Evolutionary conservation across 1,140 invertebrate species (phyloP).

Genomic region (Cherax quadricarinatus): DNA sequence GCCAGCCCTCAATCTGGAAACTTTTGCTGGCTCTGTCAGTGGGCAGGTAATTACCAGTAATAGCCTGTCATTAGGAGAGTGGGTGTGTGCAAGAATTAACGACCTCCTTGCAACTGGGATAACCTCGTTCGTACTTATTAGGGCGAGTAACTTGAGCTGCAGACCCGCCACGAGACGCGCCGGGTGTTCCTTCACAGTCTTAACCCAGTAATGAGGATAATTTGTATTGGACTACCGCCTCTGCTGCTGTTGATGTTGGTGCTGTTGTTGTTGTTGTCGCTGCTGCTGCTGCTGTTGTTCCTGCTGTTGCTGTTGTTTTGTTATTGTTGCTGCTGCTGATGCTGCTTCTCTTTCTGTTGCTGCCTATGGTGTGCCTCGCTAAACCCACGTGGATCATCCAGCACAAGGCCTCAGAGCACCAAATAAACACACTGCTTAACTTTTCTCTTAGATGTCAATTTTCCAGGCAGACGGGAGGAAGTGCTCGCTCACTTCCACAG

Average conservation of each 20-base stretch:
- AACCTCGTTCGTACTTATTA: conserved; percentile 28
- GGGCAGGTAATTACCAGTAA: conserved; percentile 37
- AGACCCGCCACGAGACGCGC: background rate
- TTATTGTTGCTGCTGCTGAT: too few relatives aligned
- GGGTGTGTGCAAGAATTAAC: conserved; percentile 40
- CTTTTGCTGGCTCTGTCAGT: conserved; percentile 29
- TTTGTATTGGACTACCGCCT: background rate
- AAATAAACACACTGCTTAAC: too few relatives aligned
- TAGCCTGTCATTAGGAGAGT: conserved; percentile 43
- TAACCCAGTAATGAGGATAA: conserved; percentile 15
- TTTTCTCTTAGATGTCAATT: too few relatives aligned
- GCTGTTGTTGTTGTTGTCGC: background rate
- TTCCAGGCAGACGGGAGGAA: too few relatives aligned
- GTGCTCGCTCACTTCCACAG: too few relatives aligned
- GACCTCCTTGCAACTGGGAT: conserved; percentile 44
- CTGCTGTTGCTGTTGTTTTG: background rate
- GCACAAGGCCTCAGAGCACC: too few relatives aligned
- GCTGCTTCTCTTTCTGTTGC: background rate
- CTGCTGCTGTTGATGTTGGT: background rate
- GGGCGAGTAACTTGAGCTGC: conserved; percentile 12
- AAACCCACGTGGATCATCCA: too few relatives aligned
- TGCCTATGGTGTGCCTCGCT: background rate
- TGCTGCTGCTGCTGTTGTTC: background rate
- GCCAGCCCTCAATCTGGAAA: conserved; percentile 12
- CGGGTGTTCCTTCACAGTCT: conserved; percentile 11